Evolutionary conservation across 2,797 vertebrate genomes (phyloP).

Genomic region (Acropternis orthonyx): DNA sequence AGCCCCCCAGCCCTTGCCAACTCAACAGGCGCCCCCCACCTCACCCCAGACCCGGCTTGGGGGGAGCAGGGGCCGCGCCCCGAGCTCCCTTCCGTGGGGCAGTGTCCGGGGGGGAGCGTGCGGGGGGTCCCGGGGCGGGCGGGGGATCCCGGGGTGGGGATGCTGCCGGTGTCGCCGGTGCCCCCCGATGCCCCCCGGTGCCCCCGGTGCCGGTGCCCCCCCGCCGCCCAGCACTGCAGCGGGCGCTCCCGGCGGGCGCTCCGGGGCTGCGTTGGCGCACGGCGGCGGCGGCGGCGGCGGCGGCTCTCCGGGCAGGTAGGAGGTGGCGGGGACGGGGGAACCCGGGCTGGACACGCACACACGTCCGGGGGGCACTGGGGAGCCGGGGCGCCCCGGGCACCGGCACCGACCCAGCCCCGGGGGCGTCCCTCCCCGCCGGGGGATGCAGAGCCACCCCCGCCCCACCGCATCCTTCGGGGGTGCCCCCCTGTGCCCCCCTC

Average conservation of each 20-base stretch:
- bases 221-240: neutral
- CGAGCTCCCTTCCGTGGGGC: neutral
- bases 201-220: neutral
- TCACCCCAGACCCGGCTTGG: fast-evolving
- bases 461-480: neutral
- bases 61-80: neutral
- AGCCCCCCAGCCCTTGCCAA: neutral
- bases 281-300: neutral
- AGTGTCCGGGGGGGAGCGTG: fast-evolving
- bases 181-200: too few relatives aligned
- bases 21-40: neutral
- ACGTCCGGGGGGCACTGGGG: neutral
- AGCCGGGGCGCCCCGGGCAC: neutral
- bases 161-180: neutral
- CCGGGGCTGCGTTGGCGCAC: neutral
- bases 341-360: too few relatives aligned
- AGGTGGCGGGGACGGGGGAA: neutral
- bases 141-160: neutral
- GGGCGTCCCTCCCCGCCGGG: neutral
- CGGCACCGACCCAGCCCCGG: neutral
- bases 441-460: neutral
- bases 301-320: slow-evolving; percentile 9
- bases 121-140: neutral
- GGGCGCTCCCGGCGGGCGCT: neutral
- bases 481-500: neutral